Conservation (phyloP, 2,113 vertebrate species). For the Leucoraja erinaceus region DNA sequence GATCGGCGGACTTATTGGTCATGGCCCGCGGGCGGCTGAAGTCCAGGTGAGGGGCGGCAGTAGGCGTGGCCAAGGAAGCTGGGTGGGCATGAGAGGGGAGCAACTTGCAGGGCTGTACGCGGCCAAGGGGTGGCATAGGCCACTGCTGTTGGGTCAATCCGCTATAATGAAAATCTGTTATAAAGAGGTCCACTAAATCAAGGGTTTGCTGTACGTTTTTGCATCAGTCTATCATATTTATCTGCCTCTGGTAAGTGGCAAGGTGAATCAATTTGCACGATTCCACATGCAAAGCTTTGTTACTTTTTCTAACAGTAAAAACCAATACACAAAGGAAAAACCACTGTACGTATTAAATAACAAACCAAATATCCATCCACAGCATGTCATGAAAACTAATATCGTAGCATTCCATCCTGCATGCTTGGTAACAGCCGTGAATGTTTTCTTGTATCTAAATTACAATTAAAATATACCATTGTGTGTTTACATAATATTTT, state of each 20-base stretch:
- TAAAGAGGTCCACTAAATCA: too few species aligned
- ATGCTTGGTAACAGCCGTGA: too few species aligned
- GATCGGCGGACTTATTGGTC: too few species aligned
- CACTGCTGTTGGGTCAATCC: too few species aligned
- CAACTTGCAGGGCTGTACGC: too few species aligned
- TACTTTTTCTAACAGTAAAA: not conserved
- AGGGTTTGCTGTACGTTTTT: too few species aligned
- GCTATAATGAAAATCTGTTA: too few species aligned
- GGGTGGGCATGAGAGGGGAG: too few species aligned
- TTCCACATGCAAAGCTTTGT: not conserved
- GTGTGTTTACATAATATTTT: not conserved
- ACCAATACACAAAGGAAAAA: not conserved
- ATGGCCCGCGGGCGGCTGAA: too few species aligned
- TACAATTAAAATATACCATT: not conserved
- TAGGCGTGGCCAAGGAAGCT: too few species aligned
- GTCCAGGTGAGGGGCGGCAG: too few species aligned
- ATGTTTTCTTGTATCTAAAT: not conserved
- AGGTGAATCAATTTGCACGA: not conserved
- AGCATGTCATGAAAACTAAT: not conserved
- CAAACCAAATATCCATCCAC: not conserved
- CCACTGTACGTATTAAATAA: not conserved
- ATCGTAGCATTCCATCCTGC: not conserved
- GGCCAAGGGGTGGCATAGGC: too few species aligned
- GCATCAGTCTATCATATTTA: not conserved
- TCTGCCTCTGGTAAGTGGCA: not conserved